Conservation (phyloP, 1,140 invertebrate species). For the Phthorimaea operculella region DNA sequence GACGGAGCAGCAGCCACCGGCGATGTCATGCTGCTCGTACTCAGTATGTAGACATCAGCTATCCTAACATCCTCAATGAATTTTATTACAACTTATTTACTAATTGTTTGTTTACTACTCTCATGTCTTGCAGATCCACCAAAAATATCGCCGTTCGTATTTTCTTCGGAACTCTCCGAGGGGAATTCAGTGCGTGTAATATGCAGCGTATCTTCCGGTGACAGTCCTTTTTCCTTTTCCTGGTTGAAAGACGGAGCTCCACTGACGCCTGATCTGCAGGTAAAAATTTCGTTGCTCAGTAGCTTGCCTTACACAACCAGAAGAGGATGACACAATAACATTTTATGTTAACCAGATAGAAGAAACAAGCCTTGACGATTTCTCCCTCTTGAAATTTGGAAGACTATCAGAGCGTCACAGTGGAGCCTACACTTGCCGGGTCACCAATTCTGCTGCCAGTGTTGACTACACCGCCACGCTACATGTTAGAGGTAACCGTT, state of each 20-base stretch:
- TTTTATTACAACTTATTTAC: background rate
- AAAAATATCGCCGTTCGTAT: conserved; percentile 82
- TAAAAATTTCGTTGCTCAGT: too few relatives aligned
- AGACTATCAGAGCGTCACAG: conserved; percentile 75
- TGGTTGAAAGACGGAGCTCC: conserved; percentile 75
- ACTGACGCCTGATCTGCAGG: conserved; percentile 70
- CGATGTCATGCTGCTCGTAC: conserved; percentile 77
- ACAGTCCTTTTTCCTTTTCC: conserved; percentile 72
- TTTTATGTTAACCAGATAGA: conserved; percentile 66
- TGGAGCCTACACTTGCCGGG: conserved; percentile 84
- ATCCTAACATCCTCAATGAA: background rate
- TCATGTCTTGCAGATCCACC: conserved; percentile 68
- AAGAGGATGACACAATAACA: too few relatives aligned
- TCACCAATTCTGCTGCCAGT: conserved; percentile 78
- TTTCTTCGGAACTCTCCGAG: conserved; percentile 84
- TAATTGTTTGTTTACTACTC: too few relatives aligned
- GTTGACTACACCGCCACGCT: conserved; percentile 80
- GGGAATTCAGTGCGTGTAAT: conserved; percentile 82
- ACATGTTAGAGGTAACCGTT: conserved; percentile 76
- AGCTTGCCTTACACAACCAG: too few relatives aligned
- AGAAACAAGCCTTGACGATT: conserved; percentile 75
- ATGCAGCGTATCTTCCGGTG: conserved; percentile 81
- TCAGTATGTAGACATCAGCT: conserved; percentile 71
- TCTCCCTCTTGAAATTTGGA: conserved; percentile 76
- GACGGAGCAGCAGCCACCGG: conserved; percentile 76